phyloP scores from a whole-genome alignment of 2,888 invertebrate genomes.

The Harpalus rubripes region DNA sequence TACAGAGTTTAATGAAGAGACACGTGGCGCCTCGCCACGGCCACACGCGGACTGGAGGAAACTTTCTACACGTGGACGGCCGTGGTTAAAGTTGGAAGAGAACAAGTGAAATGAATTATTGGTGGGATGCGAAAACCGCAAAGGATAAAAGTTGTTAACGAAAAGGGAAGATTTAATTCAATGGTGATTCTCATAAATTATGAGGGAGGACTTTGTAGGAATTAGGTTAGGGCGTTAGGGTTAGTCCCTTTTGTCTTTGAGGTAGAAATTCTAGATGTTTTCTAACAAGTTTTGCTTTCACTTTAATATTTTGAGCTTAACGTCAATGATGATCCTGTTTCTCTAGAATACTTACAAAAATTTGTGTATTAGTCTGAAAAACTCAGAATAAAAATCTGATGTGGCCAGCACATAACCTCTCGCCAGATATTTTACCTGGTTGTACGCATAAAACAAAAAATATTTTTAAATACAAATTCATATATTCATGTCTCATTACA shows the following conservation, averaged over 20 bases:
- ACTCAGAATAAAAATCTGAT: too few relatives aligned
- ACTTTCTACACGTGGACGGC: constrained; percentile 53
- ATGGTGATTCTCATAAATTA: neutral
- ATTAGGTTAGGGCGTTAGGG: neutral
- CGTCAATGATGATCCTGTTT: too few relatives aligned
- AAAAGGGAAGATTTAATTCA: constrained; percentile 6
- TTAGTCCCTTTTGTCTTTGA: neutral
- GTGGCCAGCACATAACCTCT: too few relatives aligned
- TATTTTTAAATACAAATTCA: too few relatives aligned
- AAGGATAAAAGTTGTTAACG: constrained; percentile 6
- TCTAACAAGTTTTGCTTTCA: too few relatives aligned
- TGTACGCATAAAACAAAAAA: too few relatives aligned
- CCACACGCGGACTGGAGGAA: constrained; percentile 21
- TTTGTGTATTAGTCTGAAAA: too few relatives aligned
- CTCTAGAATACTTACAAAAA: too few relatives aligned
- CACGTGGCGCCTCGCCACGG: neutral
- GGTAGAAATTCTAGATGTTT: too few relatives aligned
- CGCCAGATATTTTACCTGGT: too few relatives aligned
- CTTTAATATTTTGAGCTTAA: too few relatives aligned
- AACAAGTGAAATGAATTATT: constrained; percentile 30
- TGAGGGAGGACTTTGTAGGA: neutral
- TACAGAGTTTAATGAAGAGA: constrained; percentile 1
- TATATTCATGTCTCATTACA: too few relatives aligned
- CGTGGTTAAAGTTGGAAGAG: constrained; percentile 55
- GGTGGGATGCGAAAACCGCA: constrained; percentile 11